Percentiles rank a stretch among this genome's conserved stretches.
phyloP scores from a whole-genome alignment of 2,888 invertebrate genomes.

The Eupithecia subfuscata region DNA sequence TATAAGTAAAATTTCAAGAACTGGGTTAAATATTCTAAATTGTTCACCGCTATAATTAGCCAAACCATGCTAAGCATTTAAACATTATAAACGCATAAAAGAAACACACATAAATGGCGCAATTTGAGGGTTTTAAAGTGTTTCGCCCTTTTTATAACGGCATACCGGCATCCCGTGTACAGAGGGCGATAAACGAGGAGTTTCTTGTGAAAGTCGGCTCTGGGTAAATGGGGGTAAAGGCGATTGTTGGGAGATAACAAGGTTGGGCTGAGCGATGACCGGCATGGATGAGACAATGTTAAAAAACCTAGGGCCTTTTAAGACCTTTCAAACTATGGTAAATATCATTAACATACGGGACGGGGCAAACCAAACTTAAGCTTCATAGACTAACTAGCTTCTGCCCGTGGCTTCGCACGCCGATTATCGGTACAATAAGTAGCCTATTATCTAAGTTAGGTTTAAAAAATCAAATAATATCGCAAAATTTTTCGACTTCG shows the following conservation, averaged over 20 bases:
- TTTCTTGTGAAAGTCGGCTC: conserved; percentile 32
- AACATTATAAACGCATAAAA: conserved; percentile 35
- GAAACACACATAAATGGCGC: conserved; percentile 43
- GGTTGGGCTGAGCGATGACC: conserved; percentile 18
- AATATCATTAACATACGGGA: too few species aligned
- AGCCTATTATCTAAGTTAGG: too few species aligned
- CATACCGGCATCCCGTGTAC: conserved; percentile 33
- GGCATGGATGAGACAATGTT: background rate
- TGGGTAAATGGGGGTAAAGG: conserved; percentile 29
- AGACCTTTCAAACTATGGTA: background rate
- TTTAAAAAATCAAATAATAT: too few species aligned
- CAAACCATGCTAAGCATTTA: conserved; percentile 4
- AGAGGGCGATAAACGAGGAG: conserved; percentile 32
- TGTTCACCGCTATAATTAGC: background rate
- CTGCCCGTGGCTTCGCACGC: too few species aligned
- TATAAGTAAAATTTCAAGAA: background rate
- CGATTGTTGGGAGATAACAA: conserved; percentile 29
- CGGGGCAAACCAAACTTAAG: background rate
- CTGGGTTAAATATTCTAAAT: background rate
- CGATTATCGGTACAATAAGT: too few species aligned
- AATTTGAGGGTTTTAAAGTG: conserved; percentile 43
- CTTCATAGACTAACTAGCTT: too few species aligned
- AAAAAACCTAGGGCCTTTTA: background rate
- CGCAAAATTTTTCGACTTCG: too few species aligned
- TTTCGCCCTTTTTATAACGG: conserved; percentile 33